Evolutionary conservation across 2,888 invertebrate species (phyloP), one percentile per base, ranked within the genome.

Genomic region (Orchesellides sinensis): DNA sequence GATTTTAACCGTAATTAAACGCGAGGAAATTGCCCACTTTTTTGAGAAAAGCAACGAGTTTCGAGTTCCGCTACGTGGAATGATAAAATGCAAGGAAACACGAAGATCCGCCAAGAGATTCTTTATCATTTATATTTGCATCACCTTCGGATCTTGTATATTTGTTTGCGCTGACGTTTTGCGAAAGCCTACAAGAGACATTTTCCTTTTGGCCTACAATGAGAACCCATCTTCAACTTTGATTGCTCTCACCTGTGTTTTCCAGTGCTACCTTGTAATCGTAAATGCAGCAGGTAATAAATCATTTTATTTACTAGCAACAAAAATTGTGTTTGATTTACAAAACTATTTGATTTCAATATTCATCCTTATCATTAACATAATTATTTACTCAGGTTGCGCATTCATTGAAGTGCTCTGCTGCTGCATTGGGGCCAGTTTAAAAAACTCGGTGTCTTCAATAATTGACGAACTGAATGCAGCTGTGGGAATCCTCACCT

Each of bases 361-460:
- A n/a, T n/a, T n/a, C n/a, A n/a, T n/a, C n/a, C n/a, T n/a, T n/a
- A n/a, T n/a, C n/a, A n/a, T n/a, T n/a, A n/a, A n/a, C n/a, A n/a
- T n/a, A n/a, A n/a, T n/a, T n/a, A n/a, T n/a, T n/a, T n/a, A n/a
- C n/a, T 84, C 78, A 8, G 85, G 84, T 0, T 81, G 80, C 35
- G 86, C 86, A 0, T 84, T 85, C 49, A 84, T 87, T 19, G 87
- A 87, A 85, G 86, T 87, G 8, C 82, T 87, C 10, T 85, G 84
- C 45, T 85, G 84, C 21, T 83, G 84, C 10, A 65, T 87, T 35
- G 85, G 85, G 3, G 66, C 63, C 29, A 78, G 84, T 35, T 85
- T 84, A 35, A 83, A 84, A 10, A 79, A 75, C 54, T 83, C 82
- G 0, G 69, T 85, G 4, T 69, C 47, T 3, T 70, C 83, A 8